These are phyloP conservation scores for Hyaena hyaena DNA, from an alignment of 2,113 vertebrate species.

Conservation along the genomic window DNA sequence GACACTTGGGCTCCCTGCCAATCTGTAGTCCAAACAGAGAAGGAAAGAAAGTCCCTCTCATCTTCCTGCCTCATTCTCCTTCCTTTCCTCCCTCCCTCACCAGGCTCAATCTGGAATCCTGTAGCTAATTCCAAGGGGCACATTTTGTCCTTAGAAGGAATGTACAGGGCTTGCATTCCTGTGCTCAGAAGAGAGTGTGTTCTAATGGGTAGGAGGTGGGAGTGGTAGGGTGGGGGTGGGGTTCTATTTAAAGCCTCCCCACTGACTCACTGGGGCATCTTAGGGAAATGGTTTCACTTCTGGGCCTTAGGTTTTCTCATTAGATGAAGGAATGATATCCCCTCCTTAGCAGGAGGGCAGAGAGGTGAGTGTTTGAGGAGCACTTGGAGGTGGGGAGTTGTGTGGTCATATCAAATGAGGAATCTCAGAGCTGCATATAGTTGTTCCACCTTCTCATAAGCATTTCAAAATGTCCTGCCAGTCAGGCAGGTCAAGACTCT, in stretches of 20 bases:
- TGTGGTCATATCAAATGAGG: background rate
- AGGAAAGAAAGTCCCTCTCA: background rate
- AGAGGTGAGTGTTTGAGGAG: background rate
- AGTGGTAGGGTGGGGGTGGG: background rate
- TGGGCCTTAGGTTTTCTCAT: background rate
- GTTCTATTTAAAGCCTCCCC: background rate
- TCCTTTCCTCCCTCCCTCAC: background rate
- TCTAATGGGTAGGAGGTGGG: background rate
- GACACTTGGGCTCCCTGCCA: background rate
- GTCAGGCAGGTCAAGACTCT: background rate
- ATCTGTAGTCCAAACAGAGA: background rate
- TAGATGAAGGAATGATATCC: background rate
- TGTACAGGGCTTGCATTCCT: background rate
- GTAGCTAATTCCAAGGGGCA: background rate
- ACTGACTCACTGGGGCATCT: background rate
- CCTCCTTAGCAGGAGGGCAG: background rate
- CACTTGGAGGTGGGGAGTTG: background rate
- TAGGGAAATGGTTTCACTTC: background rate
- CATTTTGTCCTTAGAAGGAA: constrained; percentile 2
- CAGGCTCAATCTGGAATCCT: background rate
- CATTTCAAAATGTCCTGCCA: background rate
- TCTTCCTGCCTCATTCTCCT: background rate
- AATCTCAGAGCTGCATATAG: background rate
- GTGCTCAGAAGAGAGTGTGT: background rate
- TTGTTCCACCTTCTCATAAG: background rate